Base-by-base conservation (phyloP, 1,140 invertebrate species). In the Diorhabda carinulata region DNA sequence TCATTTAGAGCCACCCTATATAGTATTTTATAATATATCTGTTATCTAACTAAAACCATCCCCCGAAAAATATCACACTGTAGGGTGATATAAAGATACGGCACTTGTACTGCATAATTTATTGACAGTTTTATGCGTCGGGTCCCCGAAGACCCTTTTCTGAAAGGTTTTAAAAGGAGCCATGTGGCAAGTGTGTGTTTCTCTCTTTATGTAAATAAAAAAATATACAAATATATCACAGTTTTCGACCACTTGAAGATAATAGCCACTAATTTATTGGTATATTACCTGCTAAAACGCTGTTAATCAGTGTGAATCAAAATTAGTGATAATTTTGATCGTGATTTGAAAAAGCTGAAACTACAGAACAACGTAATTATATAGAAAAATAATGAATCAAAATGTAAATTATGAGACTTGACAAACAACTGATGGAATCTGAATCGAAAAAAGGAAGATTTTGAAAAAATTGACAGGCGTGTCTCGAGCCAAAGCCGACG, bases 101-200 rank as follows among this genome's bases (percentile, higher is more conserved):
- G 47, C 40, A 43, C 64, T 65, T 65, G 41, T 43, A 56, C 9
- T 43, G 25, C 47, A 65, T 65, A 65, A 65, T 65, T 65, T 65
- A 65, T 65, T 56, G 64, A 65, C 64, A 65, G 9, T 41, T 65
- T 65, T 45, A 56, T 57, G 42, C 52, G 64, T 57, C 64, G 64
- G 47, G n/a, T 41, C 41, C 47, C 57, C 47, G 43, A 56, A 41
- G 8, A 25, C 64, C 25, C 43, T 57, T 65, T 45, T 57, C n/a
- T 3, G 25, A 57, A 9, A 57, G 40, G 42, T 57, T 47, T 57
- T 65, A 65, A 65, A 65, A 57, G 64, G 63, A 64, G 64, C 64
- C 64, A 65, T 65, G 56, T 65, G 64, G 64, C 52, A 57, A 43
- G 64, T 65, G 47, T 43, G 9, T 62, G 8, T 59, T 10, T 10